Evolutionary conservation across 1,140 invertebrate genomes (phyloP).

Genomic region (Drosophila tani): DNA sequence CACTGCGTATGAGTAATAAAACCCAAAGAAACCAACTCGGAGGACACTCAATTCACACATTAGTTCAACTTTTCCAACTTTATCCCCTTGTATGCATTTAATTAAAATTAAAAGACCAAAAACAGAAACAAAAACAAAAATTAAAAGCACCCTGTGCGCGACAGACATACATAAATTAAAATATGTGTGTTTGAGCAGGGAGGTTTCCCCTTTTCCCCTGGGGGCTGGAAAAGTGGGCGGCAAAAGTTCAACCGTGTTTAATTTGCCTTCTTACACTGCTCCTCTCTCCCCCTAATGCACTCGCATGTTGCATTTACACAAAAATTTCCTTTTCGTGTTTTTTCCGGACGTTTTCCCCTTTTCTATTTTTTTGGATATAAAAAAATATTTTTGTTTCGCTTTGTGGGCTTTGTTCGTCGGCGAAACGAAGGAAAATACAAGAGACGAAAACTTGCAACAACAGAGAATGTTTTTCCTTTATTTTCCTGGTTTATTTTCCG

Average conservation of each 20-base stretch:
- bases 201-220: neutral
- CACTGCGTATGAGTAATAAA: conserved; percentile 3
- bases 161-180: conserved; percentile 55
- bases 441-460: conserved; percentile 29
- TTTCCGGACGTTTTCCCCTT: conserved; percentile 1
- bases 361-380: conserved; percentile 1
- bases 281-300: conserved; percentile 27
- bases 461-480: conserved; percentile 37
- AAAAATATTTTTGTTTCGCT: conserved; percentile 51
- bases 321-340: conserved; percentile 45
- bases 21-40: neutral
- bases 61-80: neutral
- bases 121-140: neutral
- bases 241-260: conserved; percentile 54
- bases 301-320: conserved; percentile 57
- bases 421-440: conserved; percentile 34
- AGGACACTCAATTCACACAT: neutral
- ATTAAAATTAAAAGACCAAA: conserved; percentile 5
- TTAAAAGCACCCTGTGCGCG: conserved; percentile 9
- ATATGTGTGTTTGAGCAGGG: conserved; percentile 5
- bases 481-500: neutral
- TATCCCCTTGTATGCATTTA: neutral
- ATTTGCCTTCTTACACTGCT: conserved; percentile 51
- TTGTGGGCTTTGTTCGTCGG: conserved; percentile 37
- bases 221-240: conserved; percentile 12